A percentile compares a stretch with the other conserved stretches of the same genome.
Conservation (phyloP, 2,888 invertebrate species). For the Morpho achilles region DNA sequence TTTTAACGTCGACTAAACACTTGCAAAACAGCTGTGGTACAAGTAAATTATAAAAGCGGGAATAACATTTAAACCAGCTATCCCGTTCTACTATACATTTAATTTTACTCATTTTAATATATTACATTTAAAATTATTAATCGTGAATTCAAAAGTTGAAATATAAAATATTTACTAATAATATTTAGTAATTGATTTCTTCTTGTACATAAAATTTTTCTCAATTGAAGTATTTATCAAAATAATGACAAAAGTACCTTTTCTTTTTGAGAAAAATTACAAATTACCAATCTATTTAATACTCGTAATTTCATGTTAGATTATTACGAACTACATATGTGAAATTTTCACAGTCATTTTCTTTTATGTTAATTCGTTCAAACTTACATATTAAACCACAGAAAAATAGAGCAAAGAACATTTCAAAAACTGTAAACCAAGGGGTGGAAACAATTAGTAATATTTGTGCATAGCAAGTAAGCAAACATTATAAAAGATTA, state of each 20-base stretch:
- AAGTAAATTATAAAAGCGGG: slow-evolving; percentile 6
- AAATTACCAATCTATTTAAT: too few relatives aligned
- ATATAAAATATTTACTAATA: background rate
- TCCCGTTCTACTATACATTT: background rate
- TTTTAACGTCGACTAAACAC: slow-evolving; percentile 53
- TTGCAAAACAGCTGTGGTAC: slow-evolving; percentile 10
- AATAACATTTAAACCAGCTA: background rate
- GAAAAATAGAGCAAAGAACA: slow-evolving; percentile 33
- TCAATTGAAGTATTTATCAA: too few relatives aligned
- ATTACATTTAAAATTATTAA: background rate
- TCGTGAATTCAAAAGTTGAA: background rate
- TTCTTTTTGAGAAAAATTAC: too few relatives aligned
- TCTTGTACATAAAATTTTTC: too few relatives aligned
- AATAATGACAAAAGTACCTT: too few relatives aligned
- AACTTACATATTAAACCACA: slow-evolving; percentile 16
- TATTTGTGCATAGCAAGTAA: slow-evolving; percentile 45
- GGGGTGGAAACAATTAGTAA: slow-evolving; percentile 46
- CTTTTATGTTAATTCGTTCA: background rate
- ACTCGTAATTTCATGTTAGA: too few relatives aligned
- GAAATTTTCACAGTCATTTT: too few relatives aligned
- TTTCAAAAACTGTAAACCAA: slow-evolving; percentile 46
- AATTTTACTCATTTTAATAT: background rate
- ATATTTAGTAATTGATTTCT: background rate
- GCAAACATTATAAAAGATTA: slow-evolving; percentile 68
- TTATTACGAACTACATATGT: too few relatives aligned